Evolutionary conservation across 2,113 vertebrate genomes (phyloP).

Genomic region (Lonchura striata): DNA sequence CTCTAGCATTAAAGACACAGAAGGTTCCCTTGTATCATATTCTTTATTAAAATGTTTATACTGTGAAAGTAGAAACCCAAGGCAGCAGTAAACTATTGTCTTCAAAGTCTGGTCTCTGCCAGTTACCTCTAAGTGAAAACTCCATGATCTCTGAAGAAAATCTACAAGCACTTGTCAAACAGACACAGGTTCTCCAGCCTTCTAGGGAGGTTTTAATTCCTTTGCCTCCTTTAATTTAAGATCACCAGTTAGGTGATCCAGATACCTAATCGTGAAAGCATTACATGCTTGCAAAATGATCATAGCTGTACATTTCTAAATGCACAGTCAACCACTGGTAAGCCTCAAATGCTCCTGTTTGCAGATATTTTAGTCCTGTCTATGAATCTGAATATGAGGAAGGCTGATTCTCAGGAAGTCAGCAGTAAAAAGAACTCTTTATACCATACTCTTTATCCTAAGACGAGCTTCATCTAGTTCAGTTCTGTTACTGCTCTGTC

Average conservation of each 20-base stretch:
- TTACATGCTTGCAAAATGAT: not conserved
- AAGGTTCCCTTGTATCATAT: not conserved
- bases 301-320: not conserved
- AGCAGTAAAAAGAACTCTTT: not conserved
- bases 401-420: not conserved
- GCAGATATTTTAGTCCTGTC: not conserved
- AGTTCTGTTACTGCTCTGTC: not conserved
- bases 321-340: not conserved
- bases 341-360: not conserved
- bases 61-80: not conserved
- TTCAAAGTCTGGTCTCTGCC: not conserved
- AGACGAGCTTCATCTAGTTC: not conserved
- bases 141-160: not conserved
- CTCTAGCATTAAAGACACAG: not conserved
- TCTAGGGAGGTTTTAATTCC: not conserved
- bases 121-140: not conserved
- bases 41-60: not conserved
- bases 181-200: not conserved
- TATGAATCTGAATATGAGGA: not conserved
- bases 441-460: not conserved
- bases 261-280: not conserved
- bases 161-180: not conserved
- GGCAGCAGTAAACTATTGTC: not conserved
- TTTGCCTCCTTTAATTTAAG: not conserved
- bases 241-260: not conserved